phyloP scores from a whole-genome alignment of 2,888 invertebrate species.

The Dicyrtomina minuta region DNA sequence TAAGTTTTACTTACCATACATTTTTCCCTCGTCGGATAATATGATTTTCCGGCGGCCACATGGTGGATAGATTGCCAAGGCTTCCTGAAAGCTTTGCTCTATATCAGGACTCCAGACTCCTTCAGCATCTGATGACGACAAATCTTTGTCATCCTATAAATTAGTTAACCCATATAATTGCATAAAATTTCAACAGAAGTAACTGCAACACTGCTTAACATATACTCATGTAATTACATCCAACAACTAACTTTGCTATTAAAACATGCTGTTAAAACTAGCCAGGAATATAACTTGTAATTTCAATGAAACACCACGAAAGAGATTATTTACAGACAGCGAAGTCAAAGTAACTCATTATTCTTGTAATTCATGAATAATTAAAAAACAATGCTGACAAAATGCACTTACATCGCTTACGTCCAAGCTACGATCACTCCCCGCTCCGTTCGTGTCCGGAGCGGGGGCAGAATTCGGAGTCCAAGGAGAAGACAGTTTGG shows the following conservation, averaged over 20 bases:
- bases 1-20: slow-evolving; percentile 89
- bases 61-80: slow-evolving; percentile 98
- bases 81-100: slow-evolving; percentile 99
- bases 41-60: slow-evolving; percentile 99
- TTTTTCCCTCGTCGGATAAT: slow-evolving; percentile 99
- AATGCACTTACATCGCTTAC: slow-evolving; percentile 69
- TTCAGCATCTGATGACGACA: slow-evolving; percentile 96
- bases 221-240: neutral
- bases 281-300: too few species aligned
- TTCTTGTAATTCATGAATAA: neutral
- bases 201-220: too few species aligned
- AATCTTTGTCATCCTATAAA: slow-evolving; percentile 76
- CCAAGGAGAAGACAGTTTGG: slow-evolving; percentile 97
- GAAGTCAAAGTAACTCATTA: neutral
- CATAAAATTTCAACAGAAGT: slow-evolving; percentile 1
- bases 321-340: too few species aligned
- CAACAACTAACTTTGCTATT: neutral
- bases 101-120: slow-evolving; percentile 99
- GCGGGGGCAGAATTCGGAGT: slow-evolving; percentile 83
- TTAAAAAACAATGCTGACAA: neutral
- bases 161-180: neutral
- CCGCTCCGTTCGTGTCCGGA: slow-evolving; percentile 87
- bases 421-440: slow-evolving; percentile 80
- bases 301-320: too few species aligned
- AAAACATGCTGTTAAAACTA: neutral